Base-by-base conservation (phyloP, 1,140 invertebrate species). In the Cyclargus thomasi region DNA sequence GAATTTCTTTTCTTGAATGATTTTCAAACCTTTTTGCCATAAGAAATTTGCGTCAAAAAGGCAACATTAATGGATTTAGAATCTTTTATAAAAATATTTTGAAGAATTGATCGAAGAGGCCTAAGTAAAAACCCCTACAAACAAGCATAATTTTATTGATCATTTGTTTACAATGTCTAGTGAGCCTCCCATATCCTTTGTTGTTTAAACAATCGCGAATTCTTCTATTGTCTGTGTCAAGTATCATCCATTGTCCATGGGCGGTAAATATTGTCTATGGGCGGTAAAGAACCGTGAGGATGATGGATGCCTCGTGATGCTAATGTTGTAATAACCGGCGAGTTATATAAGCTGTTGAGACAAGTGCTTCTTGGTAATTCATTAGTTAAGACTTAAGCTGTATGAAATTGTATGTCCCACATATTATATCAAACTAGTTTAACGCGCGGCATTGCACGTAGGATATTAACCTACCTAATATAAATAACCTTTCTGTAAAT, bases 211-310 rank as follows among this genome's bases (percentile, higher is more conserved):
- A 59, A 59, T 59, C 55, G 55, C 18, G 55, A 59, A 59, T 59
- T 59, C 55, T 59, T 59, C 55, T 59, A 59, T 59, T 59, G 55
- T 59, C 17, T 59, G 18, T 59, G 55, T 59, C 55, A 59, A 59
- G 55, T 59, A 59, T 59, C 55, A 59, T 59, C 55, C 18, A 59
- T 59, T 59, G 55, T 59, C 18, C 21, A 59, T 59, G 55, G 7
- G 18, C 55, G 18, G 55, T 59, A 59, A 20, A 59, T 59, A 47
- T 47, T 47, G 39, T 16, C 39, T 47, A 29, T 29, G 29, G 53
- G 18, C 18, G 10, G 55, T 59, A 59, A 59, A 59, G 10, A 10
- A 20, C 55, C 39, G 39, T 8, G 10, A 2, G 4, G 39, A 14
- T 47, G 39, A 47, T 47, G 39, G 39, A 47, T 47, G 39, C 14